Conservation (phyloP, 2,888 invertebrate species). For the Campoletis raptor region DNA sequence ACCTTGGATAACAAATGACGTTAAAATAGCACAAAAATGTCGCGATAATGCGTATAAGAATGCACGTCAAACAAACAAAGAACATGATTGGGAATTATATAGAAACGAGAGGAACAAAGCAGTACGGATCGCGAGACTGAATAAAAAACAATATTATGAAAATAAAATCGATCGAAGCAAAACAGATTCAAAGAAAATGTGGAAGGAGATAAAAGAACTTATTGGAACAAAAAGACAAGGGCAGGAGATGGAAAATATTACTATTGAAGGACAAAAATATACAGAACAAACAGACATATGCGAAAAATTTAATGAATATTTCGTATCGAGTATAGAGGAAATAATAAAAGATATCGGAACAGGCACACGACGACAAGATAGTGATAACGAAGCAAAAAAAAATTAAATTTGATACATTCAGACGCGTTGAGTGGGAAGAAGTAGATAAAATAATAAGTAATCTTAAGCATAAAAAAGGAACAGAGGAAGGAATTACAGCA, state of each 20-base stretch:
- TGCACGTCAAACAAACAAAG: slow-evolving; percentile 15
- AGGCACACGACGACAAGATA: neutral
- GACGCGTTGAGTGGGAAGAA: neutral
- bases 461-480: slow-evolving; percentile 10
- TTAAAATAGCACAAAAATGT: slow-evolving; percentile 21
- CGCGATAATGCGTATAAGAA: slow-evolving; percentile 29
- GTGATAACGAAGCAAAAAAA: neutral
- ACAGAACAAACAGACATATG: slow-evolving; percentile 9
- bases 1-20: slow-evolving; percentile 53
- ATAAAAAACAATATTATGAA: slow-evolving; percentile 46
- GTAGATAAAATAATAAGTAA: neutral
- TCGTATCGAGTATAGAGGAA: slow-evolving; percentile 25
- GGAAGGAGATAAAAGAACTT: slow-evolving; percentile 36
- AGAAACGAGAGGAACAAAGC: slow-evolving; percentile 12
- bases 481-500: slow-evolving; percentile 13
- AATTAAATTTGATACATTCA: neutral
- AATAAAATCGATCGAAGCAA: slow-evolving; percentile 41
- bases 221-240: slow-evolving; percentile 16
- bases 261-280: neutral
- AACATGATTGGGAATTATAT: slow-evolving; percentile 19
- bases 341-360: slow-evolving; percentile 16
- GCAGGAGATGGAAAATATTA: neutral
- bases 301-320: slow-evolving; percentile 45
- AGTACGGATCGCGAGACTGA: slow-evolving; percentile 13
- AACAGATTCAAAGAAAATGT: slow-evolving; percentile 45